A percentile compares a stretch with the other conserved stretches of the same genome.
These are phyloP conservation scores for Campylorhamphus procurvoides DNA, from an alignment of 2,113 vertebrate genomes.

Conservation along the genomic window DNA sequence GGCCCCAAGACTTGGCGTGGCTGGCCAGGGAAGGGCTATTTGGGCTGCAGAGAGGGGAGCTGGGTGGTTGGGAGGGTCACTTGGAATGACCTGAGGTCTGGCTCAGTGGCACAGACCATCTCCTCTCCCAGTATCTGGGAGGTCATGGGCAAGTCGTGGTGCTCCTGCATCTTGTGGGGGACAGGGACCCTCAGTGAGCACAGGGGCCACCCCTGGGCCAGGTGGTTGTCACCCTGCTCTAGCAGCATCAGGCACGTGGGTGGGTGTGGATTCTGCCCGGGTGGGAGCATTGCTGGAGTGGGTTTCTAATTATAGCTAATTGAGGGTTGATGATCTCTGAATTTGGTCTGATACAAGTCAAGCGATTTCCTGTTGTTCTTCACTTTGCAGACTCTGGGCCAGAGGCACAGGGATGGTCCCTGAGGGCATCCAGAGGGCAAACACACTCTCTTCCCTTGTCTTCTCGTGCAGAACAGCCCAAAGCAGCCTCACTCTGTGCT, in stretches of 20 bases:
- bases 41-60: not conserved
- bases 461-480: not conserved
- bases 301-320: constrained; percentile 21
- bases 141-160: constrained; percentile 18
- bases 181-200: not conserved
- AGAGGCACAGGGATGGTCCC: not conserved
- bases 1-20: not conserved
- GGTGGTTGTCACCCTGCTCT: not conserved
- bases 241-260: not conserved
- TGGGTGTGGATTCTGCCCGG: not conserved
- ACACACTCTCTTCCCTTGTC: not conserved
- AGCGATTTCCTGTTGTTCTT: not conserved
- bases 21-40: not conserved
- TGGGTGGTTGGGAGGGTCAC: too few relatives aligned
- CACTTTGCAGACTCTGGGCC: not conserved
- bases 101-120: not conserved
- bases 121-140: not conserved
- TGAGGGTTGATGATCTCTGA: not conserved
- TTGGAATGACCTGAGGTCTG: not conserved
- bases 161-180: constrained; percentile 10
- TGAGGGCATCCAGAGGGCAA: not conserved
- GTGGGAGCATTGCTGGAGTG: not conserved
- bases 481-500: not conserved
- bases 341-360: not conserved
- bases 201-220: not conserved